Evolutionary conservation across 2,888 invertebrate species (phyloP).

Genomic region (Glyphotaelius pellucidus): DNA sequence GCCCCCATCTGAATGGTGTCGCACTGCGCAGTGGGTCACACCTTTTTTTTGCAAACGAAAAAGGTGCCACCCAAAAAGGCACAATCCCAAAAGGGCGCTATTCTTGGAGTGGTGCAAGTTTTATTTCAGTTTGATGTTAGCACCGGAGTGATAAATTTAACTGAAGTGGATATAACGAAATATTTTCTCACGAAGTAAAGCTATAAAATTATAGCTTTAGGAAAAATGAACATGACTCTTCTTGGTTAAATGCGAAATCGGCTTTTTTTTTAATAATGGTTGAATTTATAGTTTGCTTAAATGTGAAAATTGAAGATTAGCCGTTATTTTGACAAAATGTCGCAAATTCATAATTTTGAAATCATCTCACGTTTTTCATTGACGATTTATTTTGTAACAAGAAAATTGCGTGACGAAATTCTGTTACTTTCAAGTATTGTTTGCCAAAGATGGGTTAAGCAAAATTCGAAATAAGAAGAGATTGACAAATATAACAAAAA

Average conservation of each 20-base stretch:
- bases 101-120: constrained; percentile 18
- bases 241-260: not conserved
- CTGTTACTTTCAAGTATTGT: not conserved
- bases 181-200: not conserved
- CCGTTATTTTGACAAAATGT: not conserved
- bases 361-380: not conserved
- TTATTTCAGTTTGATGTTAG: not conserved
- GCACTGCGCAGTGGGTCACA: constrained; percentile 26
- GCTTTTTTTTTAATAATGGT: not conserved
- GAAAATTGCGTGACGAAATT: not conserved
- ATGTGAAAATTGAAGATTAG: not conserved
- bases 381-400: not conserved
- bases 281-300: not conserved
- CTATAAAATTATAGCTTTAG: not conserved
- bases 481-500: no score
- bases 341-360: not conserved
- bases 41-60: not conserved
- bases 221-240: not conserved
- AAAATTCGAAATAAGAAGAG: no score
- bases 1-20: constrained; percentile 42
- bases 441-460: no score
- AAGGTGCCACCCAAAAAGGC: not conserved
- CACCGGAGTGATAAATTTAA: not conserved
- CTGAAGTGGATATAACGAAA: not conserved
- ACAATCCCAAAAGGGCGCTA: not conserved